A percentile compares a stretch with the other conserved stretches of the same genome.
Conservation (phyloP, 2,797 vertebrate species). For the Enteromius thamalakanensis region DNA sequence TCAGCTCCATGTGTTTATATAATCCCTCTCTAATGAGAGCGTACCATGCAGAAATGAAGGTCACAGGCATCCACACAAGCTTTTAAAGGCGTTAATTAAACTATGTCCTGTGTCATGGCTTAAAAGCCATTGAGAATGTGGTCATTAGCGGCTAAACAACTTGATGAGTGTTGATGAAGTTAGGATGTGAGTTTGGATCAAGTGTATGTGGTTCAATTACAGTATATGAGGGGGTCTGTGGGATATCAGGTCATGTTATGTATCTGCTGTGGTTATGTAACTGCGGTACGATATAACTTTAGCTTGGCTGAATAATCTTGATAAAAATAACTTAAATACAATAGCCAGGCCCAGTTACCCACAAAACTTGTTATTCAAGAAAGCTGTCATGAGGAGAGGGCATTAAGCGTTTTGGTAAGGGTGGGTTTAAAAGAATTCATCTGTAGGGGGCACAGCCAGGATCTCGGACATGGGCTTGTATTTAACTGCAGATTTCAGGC, state of each 20-base stretch:
- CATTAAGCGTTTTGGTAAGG: constrained; percentile 17
- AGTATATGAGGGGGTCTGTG: constrained; percentile 11
- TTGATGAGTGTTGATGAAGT: constrained; percentile 33
- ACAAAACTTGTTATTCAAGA: constrained; percentile 23
- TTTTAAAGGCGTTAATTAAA: constrained; percentile 30
- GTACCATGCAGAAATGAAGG: constrained; percentile 22
- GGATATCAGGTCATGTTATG: constrained; percentile 36
- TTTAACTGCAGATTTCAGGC: constrained; percentile 30
- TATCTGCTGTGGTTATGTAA: constrained; percentile 32
- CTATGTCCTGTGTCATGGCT: neutral
- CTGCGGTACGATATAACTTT: constrained; percentile 13
- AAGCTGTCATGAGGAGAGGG: constrained; percentile 12
- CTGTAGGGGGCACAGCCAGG: neutral
- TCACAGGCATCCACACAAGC: neutral
- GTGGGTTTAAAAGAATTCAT: neutral
- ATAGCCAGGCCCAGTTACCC: constrained; percentile 13
- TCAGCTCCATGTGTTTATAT: constrained; percentile 39
- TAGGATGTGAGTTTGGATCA: constrained; percentile 12
- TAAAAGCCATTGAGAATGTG: neutral
- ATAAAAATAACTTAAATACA: constrained; percentile 35
- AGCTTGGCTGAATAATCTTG: constrained; percentile 5
- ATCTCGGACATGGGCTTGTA: constrained; percentile 30
- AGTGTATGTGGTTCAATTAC: constrained; percentile 4
- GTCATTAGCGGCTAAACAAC: constrained; percentile 24
- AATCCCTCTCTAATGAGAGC: constrained; percentile 41